A percentile compares a stretch with the other conserved stretches of the same genome.
phyloP scores from a whole-genome alignment of 2,797 vertebrate genomes.

The Peromyscus nudipes region DNA sequence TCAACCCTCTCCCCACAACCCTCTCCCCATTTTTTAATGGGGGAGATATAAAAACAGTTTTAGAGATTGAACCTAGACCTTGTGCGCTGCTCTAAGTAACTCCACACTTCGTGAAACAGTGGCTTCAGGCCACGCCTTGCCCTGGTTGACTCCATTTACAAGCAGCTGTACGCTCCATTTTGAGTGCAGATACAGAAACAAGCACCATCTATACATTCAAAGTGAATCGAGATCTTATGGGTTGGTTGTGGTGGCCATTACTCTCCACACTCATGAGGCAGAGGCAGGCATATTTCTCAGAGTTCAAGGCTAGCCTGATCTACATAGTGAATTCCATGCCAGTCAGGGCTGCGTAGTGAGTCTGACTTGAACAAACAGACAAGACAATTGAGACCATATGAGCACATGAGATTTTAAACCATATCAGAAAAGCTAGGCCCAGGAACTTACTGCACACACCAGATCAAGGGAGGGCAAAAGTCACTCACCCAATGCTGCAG shows the following conservation, averaged over 20 bases:
- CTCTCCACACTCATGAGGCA: not conserved
- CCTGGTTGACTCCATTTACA: not conserved
- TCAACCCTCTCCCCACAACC: not conserved
- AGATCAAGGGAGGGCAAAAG: not conserved
- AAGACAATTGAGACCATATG: not conserved
- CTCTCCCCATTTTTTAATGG: not conserved
- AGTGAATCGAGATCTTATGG: not conserved
- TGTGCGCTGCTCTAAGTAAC: not conserved
- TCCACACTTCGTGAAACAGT: not conserved
- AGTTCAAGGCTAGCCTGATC: not conserved
- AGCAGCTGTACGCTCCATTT: not conserved
- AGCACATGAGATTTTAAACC: not conserved
- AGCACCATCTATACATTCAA: not conserved
- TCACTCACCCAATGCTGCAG: too few relatives aligned
- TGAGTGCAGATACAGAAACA: not conserved
- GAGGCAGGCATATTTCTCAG: not conserved
- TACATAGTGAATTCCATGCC: not conserved
- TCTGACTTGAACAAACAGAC: not conserved
- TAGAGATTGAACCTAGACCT: not conserved
- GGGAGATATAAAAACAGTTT: not conserved
- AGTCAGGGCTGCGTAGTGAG: not conserved
- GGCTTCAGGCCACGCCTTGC: not conserved
- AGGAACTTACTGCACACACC: not conserved
- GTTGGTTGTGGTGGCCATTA: not conserved
- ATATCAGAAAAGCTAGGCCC: not conserved